Conservation (phyloP, 2,888 invertebrate genomes). For the Lumbricus terrestris region DNA sequence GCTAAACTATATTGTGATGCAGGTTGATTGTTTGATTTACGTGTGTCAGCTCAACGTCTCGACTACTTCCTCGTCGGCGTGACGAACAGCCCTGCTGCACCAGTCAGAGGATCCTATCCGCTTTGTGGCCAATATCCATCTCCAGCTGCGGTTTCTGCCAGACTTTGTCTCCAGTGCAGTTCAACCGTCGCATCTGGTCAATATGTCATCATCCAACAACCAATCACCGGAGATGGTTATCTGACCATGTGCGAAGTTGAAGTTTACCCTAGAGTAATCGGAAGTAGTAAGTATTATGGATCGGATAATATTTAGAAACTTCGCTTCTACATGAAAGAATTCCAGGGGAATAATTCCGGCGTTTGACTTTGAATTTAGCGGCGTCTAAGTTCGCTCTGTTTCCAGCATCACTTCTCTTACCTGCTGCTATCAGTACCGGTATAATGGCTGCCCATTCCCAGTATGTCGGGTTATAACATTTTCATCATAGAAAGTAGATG, state of each 20-base stretch:
- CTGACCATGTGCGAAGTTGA: not conserved
- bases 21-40: too few relatives aligned
- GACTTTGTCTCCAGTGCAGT: not conserved
- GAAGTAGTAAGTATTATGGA: not conserved
- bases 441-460: too few relatives aligned
- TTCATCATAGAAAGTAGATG: too few relatives aligned
- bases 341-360: too few relatives aligned
- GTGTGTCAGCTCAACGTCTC: not conserved
- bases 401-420: too few relatives aligned
- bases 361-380: too few relatives aligned
- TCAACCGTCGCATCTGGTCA: not conserved
- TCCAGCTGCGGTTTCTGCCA: not conserved
- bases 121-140: not conserved
- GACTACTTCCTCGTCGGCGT: not conserved
- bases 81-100: not conserved
- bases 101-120: conserved; percentile 7
- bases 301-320: too few relatives aligned
- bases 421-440: too few relatives aligned
- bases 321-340: too few relatives aligned
- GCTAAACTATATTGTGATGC: too few relatives aligned
- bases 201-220: not conserved
- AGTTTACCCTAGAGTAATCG: not conserved
- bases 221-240: not conserved
- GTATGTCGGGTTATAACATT: too few relatives aligned
- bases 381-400: too few relatives aligned